phyloP scores from a whole-genome alignment of 2,797 vertebrate genomes.

The Hirundo rustica region DNA sequence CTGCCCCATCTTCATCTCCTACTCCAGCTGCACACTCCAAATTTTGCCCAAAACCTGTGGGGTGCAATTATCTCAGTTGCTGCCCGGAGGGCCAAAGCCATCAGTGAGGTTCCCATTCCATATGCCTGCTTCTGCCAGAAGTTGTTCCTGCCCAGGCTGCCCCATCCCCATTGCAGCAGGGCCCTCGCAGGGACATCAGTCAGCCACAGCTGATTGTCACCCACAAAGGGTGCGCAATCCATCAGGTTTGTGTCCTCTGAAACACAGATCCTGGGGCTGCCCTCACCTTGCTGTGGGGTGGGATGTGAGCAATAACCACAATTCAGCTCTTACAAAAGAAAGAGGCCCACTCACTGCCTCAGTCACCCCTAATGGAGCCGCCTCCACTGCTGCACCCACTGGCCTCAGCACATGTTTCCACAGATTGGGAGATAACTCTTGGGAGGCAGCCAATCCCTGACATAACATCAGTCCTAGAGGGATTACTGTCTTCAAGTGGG shows the following conservation, averaged over 20 bases:
- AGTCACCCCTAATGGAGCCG: rapidly evolving
- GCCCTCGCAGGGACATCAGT: rapidly evolving
- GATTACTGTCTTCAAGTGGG: neutral
- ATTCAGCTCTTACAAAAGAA: neutral
- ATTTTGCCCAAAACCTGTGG: neutral
- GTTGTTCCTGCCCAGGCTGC: neutral
- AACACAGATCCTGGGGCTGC: neutral
- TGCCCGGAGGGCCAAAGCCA: rapidly evolving
- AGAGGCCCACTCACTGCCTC: neutral
- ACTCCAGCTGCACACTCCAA: rapidly evolving
- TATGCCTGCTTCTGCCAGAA: neutral
- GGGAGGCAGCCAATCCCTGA: constrained; percentile 14
- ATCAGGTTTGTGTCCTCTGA: neutral
- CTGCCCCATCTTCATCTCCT: neutral
- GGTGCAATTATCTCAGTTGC: neutral
- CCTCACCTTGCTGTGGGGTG: neutral
- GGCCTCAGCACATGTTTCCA: neutral
- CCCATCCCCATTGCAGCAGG: rapidly evolving
- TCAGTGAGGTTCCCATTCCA: neutral
- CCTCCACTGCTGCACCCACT: neutral
- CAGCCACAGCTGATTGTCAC: neutral
- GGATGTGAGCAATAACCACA: neutral
- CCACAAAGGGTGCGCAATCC: neutral
- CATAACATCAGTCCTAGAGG: neutral
- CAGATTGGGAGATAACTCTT: neutral